A percentile compares a stretch with the other conserved stretches of the same genome.
Conservation (phyloP, 2,113 vertebrate genomes). For the Rhinoptilus africanus region DNA sequence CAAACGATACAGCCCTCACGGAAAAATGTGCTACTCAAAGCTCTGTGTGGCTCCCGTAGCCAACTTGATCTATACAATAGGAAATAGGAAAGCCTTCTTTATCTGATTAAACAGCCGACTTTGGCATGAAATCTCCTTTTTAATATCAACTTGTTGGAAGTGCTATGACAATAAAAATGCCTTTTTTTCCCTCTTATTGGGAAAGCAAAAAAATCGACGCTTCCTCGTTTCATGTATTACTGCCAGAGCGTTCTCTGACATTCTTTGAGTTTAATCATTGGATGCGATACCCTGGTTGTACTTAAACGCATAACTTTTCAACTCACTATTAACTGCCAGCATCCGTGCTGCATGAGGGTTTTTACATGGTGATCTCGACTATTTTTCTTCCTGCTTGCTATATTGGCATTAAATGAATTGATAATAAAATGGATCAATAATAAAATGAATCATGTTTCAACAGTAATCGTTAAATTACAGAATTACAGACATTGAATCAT, state of each 20-base stretch:
- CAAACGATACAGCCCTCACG: slow-evolving; percentile 31
- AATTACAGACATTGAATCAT: background rate
- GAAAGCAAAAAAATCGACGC: slow-evolving; percentile 19
- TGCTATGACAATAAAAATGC: slow-evolving; percentile 59
- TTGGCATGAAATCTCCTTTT: slow-evolving; percentile 61
- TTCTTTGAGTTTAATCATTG: slow-evolving; percentile 27
- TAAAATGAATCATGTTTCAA: background rate
- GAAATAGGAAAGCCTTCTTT: slow-evolving; percentile 57
- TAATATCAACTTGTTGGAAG: slow-evolving; percentile 51
- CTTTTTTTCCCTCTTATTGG: background rate
- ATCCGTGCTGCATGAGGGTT: background rate
- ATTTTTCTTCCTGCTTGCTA: background rate
- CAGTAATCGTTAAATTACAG: background rate
- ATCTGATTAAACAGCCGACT: slow-evolving; percentile 57
- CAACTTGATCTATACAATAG: slow-evolving; percentile 60
- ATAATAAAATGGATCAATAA: background rate
- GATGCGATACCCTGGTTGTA: background rate
- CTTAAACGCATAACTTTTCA: slow-evolving; percentile 13
- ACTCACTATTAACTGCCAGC: background rate
- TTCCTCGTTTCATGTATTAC: background rate
- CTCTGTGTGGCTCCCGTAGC: slow-evolving; percentile 54
- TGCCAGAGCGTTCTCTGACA: background rate
- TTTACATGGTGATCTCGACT: background rate
- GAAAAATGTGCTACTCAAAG: slow-evolving; percentile 62
- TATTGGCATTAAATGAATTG: background rate